Base-by-base conservation (phyloP, 2,797 vertebrate species). In the Diplodus sargus region DNA sequence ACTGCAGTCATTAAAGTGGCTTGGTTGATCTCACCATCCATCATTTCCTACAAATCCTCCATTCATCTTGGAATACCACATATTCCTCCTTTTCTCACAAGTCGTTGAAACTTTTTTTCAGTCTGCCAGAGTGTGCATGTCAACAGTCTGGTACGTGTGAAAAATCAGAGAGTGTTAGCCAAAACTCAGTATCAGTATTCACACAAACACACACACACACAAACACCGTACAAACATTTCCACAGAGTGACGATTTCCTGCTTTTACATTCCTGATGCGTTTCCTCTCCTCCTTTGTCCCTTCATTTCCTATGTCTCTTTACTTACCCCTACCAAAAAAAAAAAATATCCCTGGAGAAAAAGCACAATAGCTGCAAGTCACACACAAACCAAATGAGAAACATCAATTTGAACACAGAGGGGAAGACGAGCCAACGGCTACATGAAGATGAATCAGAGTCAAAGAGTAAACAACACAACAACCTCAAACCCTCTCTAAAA, bases 201-300 rank as follows among this genome's bases (percentile, higher is more conserved):
- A 53, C 22, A 42, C 34, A 52, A 12, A 18, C 30, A 61, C 39
- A 34, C 43, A 34, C 43, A 34, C 43, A 25, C 34, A 53, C 15
- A 30, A 4, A 57, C 13, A 13, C 43, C 22, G 20, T 51, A 15
- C 13, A 62, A 34, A 58, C 47, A 23, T 48, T 67, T 54, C 39
- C 48, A 79, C 67, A 66, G 57, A 83, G 28, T 58, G 22, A 72
- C 75, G 79, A 90, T 84, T 81, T 90, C 79, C 77, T 80, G 17
- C 51, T 73, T 75, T 68, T 58, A 20, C 39, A 57, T 71, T 59
- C 66, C 59, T 54, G 10, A 10, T 57, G 74, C 51, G 79, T 67
- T 82, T 80, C 82, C 73, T 88, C 43, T 56, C 28, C 45, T 62
- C 63, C 59, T 78, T 79, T 51, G 49, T 45, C 39, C 67, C 13